Percentiles rank a stretch among this genome's conserved stretches.
phyloP scores from a whole-genome alignment of 1,140 invertebrate species.

The Pogonomyrmex californicus region DNA sequence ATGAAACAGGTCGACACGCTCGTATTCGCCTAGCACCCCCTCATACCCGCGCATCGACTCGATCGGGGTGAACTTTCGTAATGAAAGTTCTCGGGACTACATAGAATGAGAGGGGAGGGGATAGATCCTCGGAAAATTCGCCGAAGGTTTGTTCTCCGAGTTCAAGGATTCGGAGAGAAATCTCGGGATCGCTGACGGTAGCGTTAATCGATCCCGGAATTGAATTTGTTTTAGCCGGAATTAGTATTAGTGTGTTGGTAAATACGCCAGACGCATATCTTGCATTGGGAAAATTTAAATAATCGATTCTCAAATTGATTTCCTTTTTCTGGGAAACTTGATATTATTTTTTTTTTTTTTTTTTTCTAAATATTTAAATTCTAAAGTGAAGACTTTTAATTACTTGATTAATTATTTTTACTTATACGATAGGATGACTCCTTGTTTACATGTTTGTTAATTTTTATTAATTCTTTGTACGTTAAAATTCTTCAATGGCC shows the following conservation, averaged over 20 bases:
- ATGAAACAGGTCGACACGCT: slow-evolving; percentile 71
- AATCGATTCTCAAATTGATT: neutral
- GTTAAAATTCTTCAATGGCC: too few relatives aligned
- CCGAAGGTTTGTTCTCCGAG: slow-evolving; percentile 43
- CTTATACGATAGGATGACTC: too few relatives aligned
- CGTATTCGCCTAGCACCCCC: slow-evolving; percentile 19
- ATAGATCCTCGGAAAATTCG: slow-evolving; percentile 48
- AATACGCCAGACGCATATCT: neutral
- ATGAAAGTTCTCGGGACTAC: slow-evolving; percentile 70
- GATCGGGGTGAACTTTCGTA: slow-evolving; percentile 72
- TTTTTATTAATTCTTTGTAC: too few relatives aligned
- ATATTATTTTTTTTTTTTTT: too few relatives aligned
- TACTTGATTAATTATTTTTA: too few relatives aligned
- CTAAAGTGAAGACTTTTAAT: too few relatives aligned
- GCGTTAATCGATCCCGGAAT: slow-evolving; percentile 56
- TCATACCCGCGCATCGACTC: slow-evolving; percentile 51
- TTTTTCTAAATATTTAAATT: too few relatives aligned
- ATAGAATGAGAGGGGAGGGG: neutral
- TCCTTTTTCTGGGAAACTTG: neutral
- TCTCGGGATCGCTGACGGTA: slow-evolving; percentile 22
- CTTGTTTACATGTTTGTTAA: too few relatives aligned
- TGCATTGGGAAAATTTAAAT: neutral
- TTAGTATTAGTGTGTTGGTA: neutral
- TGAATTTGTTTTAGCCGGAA: slow-evolving; percentile 39
- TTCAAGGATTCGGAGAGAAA: slow-evolving; percentile 50